Conservation (phyloP, 1,140 invertebrate genomes). For the Mylabris phalerata region DNA sequence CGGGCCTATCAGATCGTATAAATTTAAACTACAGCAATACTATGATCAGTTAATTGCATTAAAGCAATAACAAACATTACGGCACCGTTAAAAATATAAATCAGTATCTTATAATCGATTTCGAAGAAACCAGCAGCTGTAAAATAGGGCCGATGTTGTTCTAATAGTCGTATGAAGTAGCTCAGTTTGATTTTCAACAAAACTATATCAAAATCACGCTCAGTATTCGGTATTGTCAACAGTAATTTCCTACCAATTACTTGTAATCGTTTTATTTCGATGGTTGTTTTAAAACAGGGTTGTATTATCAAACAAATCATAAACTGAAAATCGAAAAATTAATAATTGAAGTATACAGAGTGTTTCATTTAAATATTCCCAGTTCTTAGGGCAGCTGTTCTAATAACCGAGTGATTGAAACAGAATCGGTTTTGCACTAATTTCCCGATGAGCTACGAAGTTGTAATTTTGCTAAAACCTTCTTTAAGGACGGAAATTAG, state of each 20-base stretch:
- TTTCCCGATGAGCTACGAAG: no score
- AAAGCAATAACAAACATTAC: not conserved
- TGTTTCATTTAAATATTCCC: not conserved
- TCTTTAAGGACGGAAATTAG: not conserved
- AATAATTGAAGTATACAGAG: slow-evolving; percentile 5
- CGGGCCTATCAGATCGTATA: no score
- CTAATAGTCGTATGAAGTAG: slow-evolving; percentile 6
- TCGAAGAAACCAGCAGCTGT: slow-evolving; percentile 14
- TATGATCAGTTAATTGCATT: not conserved
- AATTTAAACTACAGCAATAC: no score
- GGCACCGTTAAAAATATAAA: slow-evolving; percentile 11
- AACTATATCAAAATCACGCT: not conserved
- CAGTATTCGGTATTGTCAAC: slow-evolving; percentile 8
- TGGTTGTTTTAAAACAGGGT: not conserved
- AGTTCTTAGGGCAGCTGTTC: not conserved
- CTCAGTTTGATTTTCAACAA: slow-evolving; percentile 3
- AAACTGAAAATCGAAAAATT: not conserved
- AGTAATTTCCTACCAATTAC: slow-evolving; percentile 7
- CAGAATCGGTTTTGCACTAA: no score
- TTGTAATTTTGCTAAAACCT: not conserved
- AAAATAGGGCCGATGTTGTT: slow-evolving; percentile 14
- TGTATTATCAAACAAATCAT: not conserved
- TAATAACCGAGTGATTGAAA: no score
- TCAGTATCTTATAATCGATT: slow-evolving; percentile 11
- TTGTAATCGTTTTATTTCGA: slow-evolving; percentile 7